Base-by-base conservation (phyloP, 2,888 invertebrate species). In the Seladonia tumulorum region DNA sequence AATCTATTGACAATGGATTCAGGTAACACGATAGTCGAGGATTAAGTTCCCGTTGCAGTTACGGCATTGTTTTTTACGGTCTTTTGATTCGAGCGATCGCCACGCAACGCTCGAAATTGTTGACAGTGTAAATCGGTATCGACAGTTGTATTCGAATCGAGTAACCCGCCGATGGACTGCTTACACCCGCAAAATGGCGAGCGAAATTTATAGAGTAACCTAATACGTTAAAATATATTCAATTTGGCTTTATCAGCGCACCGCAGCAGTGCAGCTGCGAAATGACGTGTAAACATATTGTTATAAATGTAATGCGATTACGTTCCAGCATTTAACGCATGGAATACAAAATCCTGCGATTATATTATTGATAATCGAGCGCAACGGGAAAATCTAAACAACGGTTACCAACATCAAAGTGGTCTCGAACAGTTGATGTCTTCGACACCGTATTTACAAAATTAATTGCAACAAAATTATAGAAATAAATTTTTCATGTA, bases 191-290 rank as follows among this genome's bases (percentile, higher is more conserved):
- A 14, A 60, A 60, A 60, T 25, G 60, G 14, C 60, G 25, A 25
- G 60, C 60, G 25, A 25, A 60, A 60, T 60, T 60, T 60, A 60
- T 60, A 60, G 25, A 25, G 25, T 25, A 60, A 25, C 60, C 60
- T 60, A 60, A 60, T 60, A 25, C 60, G 60, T 60, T 60, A 60
- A 60, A 60, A 60, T 60, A 60, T 66, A 60, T 60, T 66, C 66
- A 66, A 35, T 66, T 66, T 35, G 35, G 66, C 66, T 66, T 66
- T 35, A 66, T 66, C 66, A 66, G 35, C 35, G 18, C 18, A 66
- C 35, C 66, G 60, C 35, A 66, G 66, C 66, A 18, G 60, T 35
- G 16, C 35, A 35, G 66, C 66, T 35, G 18, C 66, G 18, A 66
- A 66, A 66, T 66, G 35, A 29, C 35, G 35, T 66, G 66, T 66